Evolutionary conservation across 2,797 vertebrate genomes (phyloP).

Genomic region (Karalla daura): DNA sequence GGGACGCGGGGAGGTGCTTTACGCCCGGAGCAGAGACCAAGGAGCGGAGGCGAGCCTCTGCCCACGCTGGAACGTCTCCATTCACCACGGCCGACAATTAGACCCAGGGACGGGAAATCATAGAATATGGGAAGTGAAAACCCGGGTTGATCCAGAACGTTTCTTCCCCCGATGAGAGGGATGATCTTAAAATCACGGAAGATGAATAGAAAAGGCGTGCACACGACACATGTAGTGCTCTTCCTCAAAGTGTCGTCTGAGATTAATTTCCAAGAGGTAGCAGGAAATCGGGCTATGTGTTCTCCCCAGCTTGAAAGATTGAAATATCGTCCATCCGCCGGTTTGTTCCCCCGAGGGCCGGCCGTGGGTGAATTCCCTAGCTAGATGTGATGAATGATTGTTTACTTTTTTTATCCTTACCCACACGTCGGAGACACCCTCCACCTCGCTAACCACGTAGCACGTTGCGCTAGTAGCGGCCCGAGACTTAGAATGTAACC

Average conservation of each 20-base stretch:
- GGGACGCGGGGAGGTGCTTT: constrained; percentile 41
- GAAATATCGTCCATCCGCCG: constrained; percentile 47
- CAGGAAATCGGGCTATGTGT: no score
- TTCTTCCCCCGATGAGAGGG: no score
- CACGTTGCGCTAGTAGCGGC: constrained; percentile 37
- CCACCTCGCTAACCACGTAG: constrained; percentile 37
- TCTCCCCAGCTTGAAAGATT: no score
- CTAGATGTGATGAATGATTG: constrained; percentile 11
- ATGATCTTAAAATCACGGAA: no score
- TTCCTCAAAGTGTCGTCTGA: no score
- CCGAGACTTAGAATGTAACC: constrained; percentile 60
- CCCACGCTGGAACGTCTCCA: constrained; percentile 23
- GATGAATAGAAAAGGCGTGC: no score
- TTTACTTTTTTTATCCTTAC: constrained; percentile 19
- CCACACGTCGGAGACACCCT: constrained; percentile 33
- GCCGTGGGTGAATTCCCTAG: constrained; percentile 20
- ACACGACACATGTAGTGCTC: no score
- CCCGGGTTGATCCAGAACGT: no score
- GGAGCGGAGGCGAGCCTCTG: constrained; percentile 18
- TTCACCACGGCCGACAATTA: constrained; percentile 23
- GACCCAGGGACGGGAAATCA: neutral
- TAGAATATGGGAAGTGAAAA: no score
- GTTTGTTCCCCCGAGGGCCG: constrained; percentile 6
- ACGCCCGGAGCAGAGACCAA: constrained; percentile 57
- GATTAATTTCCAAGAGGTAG: no score